Base-by-base conservation (phyloP, 2,888 invertebrate genomes). In the Aleiodes leptofemur region DNA sequence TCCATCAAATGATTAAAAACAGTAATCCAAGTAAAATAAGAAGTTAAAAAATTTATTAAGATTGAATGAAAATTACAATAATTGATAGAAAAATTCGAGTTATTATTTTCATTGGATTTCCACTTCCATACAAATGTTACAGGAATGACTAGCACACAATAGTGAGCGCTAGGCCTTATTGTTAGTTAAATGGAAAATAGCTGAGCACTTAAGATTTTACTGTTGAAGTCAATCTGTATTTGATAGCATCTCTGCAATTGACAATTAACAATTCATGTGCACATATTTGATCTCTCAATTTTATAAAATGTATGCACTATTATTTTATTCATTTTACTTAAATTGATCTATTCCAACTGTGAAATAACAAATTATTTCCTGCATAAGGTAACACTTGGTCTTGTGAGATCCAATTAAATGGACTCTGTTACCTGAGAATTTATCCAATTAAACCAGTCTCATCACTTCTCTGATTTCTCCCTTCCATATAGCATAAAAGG, bases 171-270 rank as follows among this genome's bases (percentile, higher is more conserved):
- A 43, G 0, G 43, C 11, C 82, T 85, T 83, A 86, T 86, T 86
- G 86, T 84, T 82, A 43, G 83, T 80, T 87, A 88, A 88, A 84
- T 82, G 83, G 83, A 81, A 80, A 80, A 86, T 84, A 87, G 87
- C 85, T 78, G 84, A 81, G 79, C 84, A 82, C 80, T 84, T 86
- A 82, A 82, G 80, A 83, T 84, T 82, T 83, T 81, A 55, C 72
- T 34, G 85, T 84, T 83, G 83, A 85, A 80, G 43, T 81, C 83
- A 80, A 79, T 43, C 68, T 57, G 34, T 82, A 84, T 84, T 84
- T 83, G 84, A 43, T 14, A 61, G 61, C 13, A 38, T 61, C 13
- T 38, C 14, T 43, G 64, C 64, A 64, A 64, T 64, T 64, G 64
- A 48, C 43, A 64, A 64, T 64, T 64, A 11, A 43, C 43, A 43